Evolutionary conservation across 2,797 vertebrate species (phyloP).

Genomic region (Pseudochirops cupreus): DNA sequence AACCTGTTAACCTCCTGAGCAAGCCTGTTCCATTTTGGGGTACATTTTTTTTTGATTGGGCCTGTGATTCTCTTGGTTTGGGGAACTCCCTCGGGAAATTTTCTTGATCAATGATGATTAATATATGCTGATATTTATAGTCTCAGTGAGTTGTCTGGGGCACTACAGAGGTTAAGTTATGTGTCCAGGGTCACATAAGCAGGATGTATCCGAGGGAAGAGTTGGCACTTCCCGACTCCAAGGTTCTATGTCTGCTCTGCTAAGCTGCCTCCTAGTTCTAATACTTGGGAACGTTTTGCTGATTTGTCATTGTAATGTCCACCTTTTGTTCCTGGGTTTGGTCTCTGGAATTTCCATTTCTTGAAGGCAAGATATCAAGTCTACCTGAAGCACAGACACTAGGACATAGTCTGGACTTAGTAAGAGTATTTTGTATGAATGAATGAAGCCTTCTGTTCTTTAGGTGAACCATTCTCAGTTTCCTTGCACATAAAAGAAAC

Average conservation of each 20-base stretch:
- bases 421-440: neutral
- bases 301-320: neutral
- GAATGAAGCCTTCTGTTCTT: neutral
- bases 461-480: neutral
- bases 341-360: neutral
- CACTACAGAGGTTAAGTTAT: neutral
- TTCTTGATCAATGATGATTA: neutral
- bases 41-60: neutral
- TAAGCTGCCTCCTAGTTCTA: neutral
- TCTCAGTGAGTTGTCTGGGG: neutral
- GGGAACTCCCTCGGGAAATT: neutral
- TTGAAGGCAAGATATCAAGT: neutral
- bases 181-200: neutral
- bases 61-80: neutral
- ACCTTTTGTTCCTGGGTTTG: neutral
- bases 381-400: neutral
- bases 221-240: neutral
- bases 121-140: neutral
- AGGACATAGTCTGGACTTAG: neutral
- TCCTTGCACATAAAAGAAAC: neutral
- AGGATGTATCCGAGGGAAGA: neutral
- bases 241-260: neutral
- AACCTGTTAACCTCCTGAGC: neutral
- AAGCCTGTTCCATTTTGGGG: neutral
- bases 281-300: neutral